These are phyloP conservation scores for Diprion similis DNA, from an alignment of 1,140 invertebrate species.

Conservation along the genomic window DNA sequence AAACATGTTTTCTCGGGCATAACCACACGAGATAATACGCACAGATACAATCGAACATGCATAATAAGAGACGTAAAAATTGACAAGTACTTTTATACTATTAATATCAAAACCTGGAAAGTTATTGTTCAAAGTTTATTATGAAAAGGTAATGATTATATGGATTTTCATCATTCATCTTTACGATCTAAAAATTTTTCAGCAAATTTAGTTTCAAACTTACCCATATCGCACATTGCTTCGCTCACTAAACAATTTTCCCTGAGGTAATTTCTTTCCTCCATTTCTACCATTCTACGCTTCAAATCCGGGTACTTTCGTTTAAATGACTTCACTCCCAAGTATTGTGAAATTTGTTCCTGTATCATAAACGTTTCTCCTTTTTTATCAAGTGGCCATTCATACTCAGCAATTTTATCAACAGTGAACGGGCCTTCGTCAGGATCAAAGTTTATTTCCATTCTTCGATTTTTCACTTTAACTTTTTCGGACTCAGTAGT, in stretches of 20 bases:
- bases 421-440: conserved; percentile 79
- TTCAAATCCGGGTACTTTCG: conserved; percentile 92
- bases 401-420: conserved; percentile 91
- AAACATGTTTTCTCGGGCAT: too few relatives aligned
- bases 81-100: not conserved
- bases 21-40: too few relatives aligned
- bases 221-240: conserved; percentile 89
- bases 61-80: not conserved
- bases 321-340: conserved; percentile 95
- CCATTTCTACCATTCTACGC: conserved; percentile 83
- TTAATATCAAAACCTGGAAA: too few relatives aligned
- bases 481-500: conserved; percentile 73
- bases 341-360: conserved; percentile 91
- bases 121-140: too few relatives aligned
- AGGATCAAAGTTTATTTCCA: conserved; percentile 74
- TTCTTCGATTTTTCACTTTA: conserved; percentile 73
- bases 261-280: conserved; percentile 88
- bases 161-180: not conserved
- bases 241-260: conserved; percentile 88
- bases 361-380: conserved; percentile 85
- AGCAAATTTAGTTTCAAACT: conserved; percentile 31
- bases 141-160: not conserved
- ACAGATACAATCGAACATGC: conserved; percentile 14
- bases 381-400: conserved; percentile 83
- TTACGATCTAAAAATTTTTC: conserved; percentile 9